Percentiles rank a stretch among this genome's conserved stretches.
Conservation (phyloP, 2,888 invertebrate species). For the Hololepta plana region DNA sequence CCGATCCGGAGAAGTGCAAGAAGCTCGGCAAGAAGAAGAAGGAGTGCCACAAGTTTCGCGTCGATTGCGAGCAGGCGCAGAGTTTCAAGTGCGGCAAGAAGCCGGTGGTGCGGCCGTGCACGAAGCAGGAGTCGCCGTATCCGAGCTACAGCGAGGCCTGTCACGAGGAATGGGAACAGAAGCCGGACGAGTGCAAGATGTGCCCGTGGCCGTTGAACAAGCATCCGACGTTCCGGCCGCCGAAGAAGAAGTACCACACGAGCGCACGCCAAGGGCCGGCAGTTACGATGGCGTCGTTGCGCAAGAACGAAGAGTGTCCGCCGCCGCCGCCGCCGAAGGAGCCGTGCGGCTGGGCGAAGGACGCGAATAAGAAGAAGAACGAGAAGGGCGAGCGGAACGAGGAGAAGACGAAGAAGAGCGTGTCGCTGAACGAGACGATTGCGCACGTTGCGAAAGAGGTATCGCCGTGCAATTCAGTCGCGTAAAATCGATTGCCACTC, state of each 20-base stretch:
- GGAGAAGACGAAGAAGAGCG: conserved; percentile 1
- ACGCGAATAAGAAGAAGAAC: background rate
- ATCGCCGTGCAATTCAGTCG: no score
- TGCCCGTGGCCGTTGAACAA: conserved; percentile 15
- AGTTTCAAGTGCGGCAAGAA: conserved; percentile 5
- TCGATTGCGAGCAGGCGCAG: background rate
- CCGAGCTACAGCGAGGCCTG: conserved; percentile 17
- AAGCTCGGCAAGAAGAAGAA: conserved; percentile 2
- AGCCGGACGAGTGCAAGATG: conserved; percentile 14
- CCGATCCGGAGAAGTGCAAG: conserved; percentile 4
- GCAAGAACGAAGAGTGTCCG: conserved; percentile 3
- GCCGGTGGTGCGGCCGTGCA: conserved; percentile 8
- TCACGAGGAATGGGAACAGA: conserved; percentile 12
- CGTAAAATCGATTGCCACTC: no score
- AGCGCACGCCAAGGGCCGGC: background rate
- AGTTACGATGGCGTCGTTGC: background rate
- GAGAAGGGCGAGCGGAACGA: background rate
- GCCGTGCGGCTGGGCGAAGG: background rate
- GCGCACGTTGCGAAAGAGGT: conserved; percentile 3
- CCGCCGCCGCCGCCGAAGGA: background rate
- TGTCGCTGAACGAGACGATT: background rate
- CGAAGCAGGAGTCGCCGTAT: conserved; percentile 16
- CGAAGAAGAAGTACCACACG: conserved; percentile 13
- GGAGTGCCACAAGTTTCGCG: background rate
- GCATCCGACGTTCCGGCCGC: conserved; percentile 14